A percentile compares a stretch with the other conserved stretches of the same genome.
Conservation (phyloP, 1,140 invertebrate genomes). For the Drosophila elegans region DNA sequence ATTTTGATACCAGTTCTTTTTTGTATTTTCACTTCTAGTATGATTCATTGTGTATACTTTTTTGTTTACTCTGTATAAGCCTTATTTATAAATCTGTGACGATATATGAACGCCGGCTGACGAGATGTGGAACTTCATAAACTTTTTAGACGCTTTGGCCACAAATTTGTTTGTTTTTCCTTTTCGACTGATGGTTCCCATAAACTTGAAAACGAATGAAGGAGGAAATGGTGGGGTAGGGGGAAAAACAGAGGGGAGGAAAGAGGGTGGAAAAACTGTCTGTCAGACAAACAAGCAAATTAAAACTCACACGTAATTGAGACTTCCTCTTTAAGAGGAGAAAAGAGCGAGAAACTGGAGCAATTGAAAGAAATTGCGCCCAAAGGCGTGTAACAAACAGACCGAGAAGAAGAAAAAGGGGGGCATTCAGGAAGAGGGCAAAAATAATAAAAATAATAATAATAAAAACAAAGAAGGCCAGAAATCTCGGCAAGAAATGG, state of each 20-base stretch:
- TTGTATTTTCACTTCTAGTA: not conserved
- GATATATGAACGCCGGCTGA: slow-evolving; percentile 19
- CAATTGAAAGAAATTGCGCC: slow-evolving; percentile 74
- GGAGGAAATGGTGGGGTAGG: not conserved
- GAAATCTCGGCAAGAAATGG: slow-evolving; percentile 20
- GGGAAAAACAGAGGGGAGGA: not conserved
- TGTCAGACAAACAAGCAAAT: slow-evolving; percentile 65
- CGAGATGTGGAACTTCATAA: slow-evolving; percentile 56
- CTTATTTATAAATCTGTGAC: slow-evolving; percentile 17
- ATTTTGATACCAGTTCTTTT: not conserved
- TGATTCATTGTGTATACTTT: not conserved
- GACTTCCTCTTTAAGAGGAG: slow-evolving; percentile 67
- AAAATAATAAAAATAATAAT: slow-evolving; percentile 1
- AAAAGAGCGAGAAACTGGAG: slow-evolving; percentile 54
- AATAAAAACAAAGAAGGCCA: slow-evolving; percentile 7
- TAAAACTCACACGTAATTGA: slow-evolving; percentile 69
- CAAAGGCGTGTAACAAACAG: slow-evolving; percentile 35
- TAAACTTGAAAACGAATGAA: slow-evolving; percentile 47
- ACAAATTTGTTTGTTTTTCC: slow-evolving; percentile 27
- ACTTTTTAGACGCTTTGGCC: slow-evolving; percentile 32
- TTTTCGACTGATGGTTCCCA: slow-evolving; percentile 25
- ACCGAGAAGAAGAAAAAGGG: slow-evolving; percentile 18
- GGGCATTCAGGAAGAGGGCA: not conserved
- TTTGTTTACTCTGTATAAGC: not conserved
- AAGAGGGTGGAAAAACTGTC: slow-evolving; percentile 31